Percentiles rank a stretch among this genome's conserved stretches.
Conservation (phyloP, 2,888 invertebrate species). For the Calliphora vomitoria region DNA sequence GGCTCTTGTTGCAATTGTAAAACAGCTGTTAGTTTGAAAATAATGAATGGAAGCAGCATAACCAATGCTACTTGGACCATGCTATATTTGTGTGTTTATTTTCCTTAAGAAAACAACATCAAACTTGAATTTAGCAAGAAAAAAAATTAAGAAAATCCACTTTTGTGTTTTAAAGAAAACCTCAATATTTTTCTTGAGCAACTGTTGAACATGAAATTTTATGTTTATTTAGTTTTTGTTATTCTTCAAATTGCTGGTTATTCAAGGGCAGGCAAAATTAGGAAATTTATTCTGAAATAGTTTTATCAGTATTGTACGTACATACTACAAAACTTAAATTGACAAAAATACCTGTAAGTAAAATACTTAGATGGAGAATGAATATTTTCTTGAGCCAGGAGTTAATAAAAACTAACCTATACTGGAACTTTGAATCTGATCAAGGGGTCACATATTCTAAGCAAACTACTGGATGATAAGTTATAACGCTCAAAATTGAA, state of each 20-base stretch:
- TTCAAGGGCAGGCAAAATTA: background rate
- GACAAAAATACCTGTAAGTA: too few relatives aligned
- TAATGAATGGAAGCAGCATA: slow-evolving; percentile 21
- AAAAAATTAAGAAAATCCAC: background rate
- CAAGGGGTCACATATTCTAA: too few relatives aligned
- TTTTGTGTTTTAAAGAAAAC: background rate
- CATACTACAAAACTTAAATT: too few relatives aligned
- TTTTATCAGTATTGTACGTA: too few relatives aligned
- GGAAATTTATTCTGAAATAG: too few relatives aligned
- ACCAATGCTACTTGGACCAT: background rate
- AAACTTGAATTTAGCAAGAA: background rate
- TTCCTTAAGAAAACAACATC: background rate
- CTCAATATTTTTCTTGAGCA: background rate
- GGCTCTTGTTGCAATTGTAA: background rate
- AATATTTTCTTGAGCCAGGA: too few relatives aligned
- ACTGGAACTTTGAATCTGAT: too few relatives aligned
- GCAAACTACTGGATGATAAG: too few relatives aligned
- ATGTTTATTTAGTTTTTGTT: background rate
- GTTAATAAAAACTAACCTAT: too few relatives aligned
- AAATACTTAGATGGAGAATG: too few relatives aligned
- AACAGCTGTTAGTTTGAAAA: slow-evolving; percentile 5
- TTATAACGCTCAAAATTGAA: too few relatives aligned
- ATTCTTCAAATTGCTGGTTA: background rate
- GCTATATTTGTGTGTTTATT: slow-evolving; percentile 12
- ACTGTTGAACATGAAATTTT: background rate